Evolutionary conservation across 2,113 vertebrate species (phyloP).

Genomic region (Petrocephalus zakoni): DNA sequence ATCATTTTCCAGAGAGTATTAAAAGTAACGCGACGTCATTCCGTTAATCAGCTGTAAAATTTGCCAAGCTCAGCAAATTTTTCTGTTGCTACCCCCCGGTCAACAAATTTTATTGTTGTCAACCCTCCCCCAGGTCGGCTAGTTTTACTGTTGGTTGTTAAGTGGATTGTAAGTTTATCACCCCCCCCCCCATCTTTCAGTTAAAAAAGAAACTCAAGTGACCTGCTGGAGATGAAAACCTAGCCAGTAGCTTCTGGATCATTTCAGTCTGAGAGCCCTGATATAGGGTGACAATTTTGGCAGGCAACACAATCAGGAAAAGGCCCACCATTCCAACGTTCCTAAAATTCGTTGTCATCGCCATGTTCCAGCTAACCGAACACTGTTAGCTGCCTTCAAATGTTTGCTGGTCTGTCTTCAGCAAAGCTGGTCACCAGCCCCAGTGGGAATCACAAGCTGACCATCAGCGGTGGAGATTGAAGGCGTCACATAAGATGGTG

Average conservation of each 20-base stretch:
- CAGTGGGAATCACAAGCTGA: not conserved
- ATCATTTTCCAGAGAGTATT: not conserved
- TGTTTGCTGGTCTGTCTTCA: not conserved
- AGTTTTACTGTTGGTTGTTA: not conserved
- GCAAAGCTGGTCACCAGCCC: not conserved
- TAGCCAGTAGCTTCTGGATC: not conserved
- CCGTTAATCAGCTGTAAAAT: not conserved
- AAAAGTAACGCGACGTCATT: not conserved
- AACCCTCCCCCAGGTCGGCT: not conserved
- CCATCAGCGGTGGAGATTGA: not conserved
- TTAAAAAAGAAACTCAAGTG: not conserved
- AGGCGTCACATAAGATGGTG: not conserved
- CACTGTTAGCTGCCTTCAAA: not conserved
- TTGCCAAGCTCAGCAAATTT: not conserved
- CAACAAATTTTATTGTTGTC: not conserved
- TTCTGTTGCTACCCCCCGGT: not conserved
- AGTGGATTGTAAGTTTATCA: not conserved
- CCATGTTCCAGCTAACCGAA: not conserved
- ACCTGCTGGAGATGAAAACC: not conserved
- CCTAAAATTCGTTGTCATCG: not conserved
- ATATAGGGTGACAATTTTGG: not conserved
- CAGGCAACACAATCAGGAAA: not conserved
- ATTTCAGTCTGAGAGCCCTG: not conserved
- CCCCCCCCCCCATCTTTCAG: not conserved
- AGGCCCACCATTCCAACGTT: not conserved